Evolutionary conservation across 1,140 invertebrate genomes (phyloP).

Genomic region (Zaprionus lachaisei): DNA sequence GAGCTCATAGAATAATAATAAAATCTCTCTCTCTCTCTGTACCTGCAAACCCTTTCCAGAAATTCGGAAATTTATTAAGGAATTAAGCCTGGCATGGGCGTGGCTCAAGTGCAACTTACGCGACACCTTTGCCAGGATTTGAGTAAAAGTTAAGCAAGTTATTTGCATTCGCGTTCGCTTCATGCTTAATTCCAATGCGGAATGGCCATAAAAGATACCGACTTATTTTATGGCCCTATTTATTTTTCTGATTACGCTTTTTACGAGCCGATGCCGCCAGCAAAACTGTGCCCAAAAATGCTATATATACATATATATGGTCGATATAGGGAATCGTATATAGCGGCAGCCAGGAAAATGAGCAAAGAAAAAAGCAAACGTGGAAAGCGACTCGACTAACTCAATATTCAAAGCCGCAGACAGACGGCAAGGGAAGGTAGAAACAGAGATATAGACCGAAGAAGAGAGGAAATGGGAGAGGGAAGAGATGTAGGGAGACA

Average conservation of each 20-base stretch:
- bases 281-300: constrained; percentile 54
- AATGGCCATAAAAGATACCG: constrained; percentile 79
- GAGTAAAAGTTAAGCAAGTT: constrained; percentile 75
- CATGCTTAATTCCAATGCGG: constrained; percentile 68
- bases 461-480: constrained; percentile 29
- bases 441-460: constrained; percentile 6
- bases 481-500: background rate
- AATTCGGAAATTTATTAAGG: background rate
- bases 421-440: background rate
- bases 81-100: constrained; percentile 2
- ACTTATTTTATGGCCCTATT: constrained; percentile 83
- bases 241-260: constrained; percentile 82
- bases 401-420: constrained; percentile 76
- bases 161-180: constrained; percentile 55
- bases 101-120: constrained; percentile 67
- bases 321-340: constrained; percentile 3
- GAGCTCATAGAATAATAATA: constrained; percentile 1
- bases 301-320: background rate
- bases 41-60: background rate
- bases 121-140: constrained; percentile 39
- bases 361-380: constrained; percentile 14
- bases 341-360: background rate
- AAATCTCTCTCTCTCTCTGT: background rate
- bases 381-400: constrained; percentile 56
- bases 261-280: constrained; percentile 65